These are phyloP conservation scores for Pinctada fucata DNA, from an alignment of 2,888 invertebrate genomes.

Conservation along the genomic window DNA sequence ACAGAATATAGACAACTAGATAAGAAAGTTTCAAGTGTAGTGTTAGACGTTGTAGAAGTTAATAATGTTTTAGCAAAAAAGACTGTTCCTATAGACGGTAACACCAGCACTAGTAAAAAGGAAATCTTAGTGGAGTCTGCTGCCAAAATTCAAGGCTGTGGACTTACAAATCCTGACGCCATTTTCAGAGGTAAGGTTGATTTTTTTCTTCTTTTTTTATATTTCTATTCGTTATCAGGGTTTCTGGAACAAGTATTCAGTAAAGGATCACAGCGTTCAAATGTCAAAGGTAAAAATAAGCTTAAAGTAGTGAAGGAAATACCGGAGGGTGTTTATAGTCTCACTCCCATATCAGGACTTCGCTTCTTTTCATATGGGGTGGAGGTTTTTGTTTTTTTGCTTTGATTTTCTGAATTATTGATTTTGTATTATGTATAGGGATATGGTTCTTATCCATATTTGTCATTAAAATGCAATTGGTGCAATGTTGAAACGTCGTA, in stretches of 20 bases:
- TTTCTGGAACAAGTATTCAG: background rate
- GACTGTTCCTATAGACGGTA: conserved; percentile 46
- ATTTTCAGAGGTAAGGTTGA: conserved; percentile 62
- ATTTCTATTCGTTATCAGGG: background rate
- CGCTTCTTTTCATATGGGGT: too few relatives aligned
- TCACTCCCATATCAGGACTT: too few relatives aligned
- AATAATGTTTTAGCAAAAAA: conserved; percentile 66
- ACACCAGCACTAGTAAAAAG: conserved; percentile 48
- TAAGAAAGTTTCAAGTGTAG: conserved; percentile 70
- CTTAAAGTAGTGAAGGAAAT: too few relatives aligned
- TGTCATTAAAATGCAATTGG: too few relatives aligned
- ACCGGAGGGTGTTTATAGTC: too few relatives aligned
- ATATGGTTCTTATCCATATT: too few relatives aligned
- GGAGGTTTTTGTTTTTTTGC: too few relatives aligned
- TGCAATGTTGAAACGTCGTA: too few relatives aligned
- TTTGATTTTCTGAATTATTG: too few relatives aligned
- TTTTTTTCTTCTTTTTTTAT: background rate
- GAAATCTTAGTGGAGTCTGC: conserved; percentile 64
- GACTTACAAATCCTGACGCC: conserved; percentile 58
- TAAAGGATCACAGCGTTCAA: too few relatives aligned
- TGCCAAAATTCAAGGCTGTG: conserved; percentile 61
- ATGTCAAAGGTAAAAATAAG: too few relatives aligned
- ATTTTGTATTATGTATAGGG: too few relatives aligned
- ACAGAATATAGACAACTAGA: conserved; percentile 63
- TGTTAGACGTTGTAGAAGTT: conserved; percentile 73